Base-by-base conservation (phyloP, 1,140 invertebrate genomes). In the Agrilus planipennis region DNA sequence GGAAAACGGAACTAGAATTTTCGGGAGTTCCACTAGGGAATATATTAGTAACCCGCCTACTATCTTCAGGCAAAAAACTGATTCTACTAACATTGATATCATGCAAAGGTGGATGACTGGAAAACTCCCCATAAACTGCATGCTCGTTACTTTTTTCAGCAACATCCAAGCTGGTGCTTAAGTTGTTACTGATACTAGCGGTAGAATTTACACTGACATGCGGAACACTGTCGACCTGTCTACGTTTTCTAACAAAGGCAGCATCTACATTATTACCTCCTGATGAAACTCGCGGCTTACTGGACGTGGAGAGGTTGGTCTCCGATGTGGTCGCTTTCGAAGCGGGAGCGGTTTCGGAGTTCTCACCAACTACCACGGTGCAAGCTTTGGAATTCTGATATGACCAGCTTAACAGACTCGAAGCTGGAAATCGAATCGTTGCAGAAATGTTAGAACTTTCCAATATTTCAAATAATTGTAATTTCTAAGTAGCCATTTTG, bases 361-460 rank as follows among this genome's bases (percentile, higher is more conserved):
- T 75, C 50, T 81, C 83, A 50, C 80, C 82, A 37, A 88, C 84
- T 53, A 89, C 65, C 39, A 89, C 83, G 49, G 80, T 77, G 68
- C 85, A 89, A 21, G 82, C 75, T 55, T 83, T 81, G 32, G 78
- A 71, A 40, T 75, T 77, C 59, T 83, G 78, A 62, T 85, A 82
- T 54, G 82, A 81, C 75, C 79, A 84, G 60, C 79, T 84, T 45
- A 88, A 69, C 50, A 85, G 71, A 59, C 82, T 85, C 44, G 81
- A 84, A 35, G 79, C 82, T 84, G 67, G 16, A 71, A 75, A 53
- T 18, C 27, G 17, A 47, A 36, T 32, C n/a, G n/a, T 25, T 25
- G 6, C 6, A 7, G 23, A 25, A 25, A 25, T 7, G 23, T 25
- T n/a, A 7, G 6, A 25, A 25, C 7, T 7, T 25, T 6, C 23